phyloP scores from a whole-genome alignment of 2,797 vertebrate species.

The Harpagifer antarcticus region DNA sequence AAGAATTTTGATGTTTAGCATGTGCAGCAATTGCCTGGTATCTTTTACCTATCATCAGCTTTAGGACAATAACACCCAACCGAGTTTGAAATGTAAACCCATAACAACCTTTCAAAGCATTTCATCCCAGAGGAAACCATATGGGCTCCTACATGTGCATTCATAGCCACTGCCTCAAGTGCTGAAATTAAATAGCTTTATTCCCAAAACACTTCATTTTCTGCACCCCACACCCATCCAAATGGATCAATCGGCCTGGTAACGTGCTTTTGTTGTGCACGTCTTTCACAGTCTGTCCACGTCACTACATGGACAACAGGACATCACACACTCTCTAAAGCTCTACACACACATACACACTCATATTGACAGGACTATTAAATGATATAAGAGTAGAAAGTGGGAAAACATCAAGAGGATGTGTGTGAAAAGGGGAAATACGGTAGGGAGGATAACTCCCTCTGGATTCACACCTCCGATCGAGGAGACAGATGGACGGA shows the following conservation, averaged over 20 bases:
- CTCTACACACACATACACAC: neutral
- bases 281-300: slow-evolving; percentile 65
- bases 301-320: slow-evolving; percentile 20
- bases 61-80: neutral
- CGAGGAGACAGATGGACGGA: slow-evolving; percentile 29
- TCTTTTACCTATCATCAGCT: neutral
- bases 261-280: slow-evolving; percentile 46
- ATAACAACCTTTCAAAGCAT: neutral
- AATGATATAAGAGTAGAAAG: slow-evolving; percentile 4
- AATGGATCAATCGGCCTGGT: slow-evolving; percentile 60
- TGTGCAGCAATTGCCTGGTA: neutral
- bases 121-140: neutral
- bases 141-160: neutral
- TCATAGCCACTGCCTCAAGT: slow-evolving; percentile 1
- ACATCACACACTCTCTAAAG: slow-evolving; percentile 3
- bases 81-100: too few relatives aligned
- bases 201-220: slow-evolving; percentile 13
- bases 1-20: too few relatives aligned
- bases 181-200: slow-evolving; percentile 16
- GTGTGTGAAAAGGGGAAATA: neutral
- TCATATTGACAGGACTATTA: neutral
- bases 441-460: slow-evolving; percentile 36
- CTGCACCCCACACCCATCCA: slow-evolving; percentile 22
- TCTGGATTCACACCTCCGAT: slow-evolving; percentile 49
- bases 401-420: slow-evolving; percentile 5